A percentile compares a stretch with the other conserved stretches of the same genome.
phyloP scores from a whole-genome alignment of 2,797 vertebrate species.

The Calcarius lapponicus region DNA sequence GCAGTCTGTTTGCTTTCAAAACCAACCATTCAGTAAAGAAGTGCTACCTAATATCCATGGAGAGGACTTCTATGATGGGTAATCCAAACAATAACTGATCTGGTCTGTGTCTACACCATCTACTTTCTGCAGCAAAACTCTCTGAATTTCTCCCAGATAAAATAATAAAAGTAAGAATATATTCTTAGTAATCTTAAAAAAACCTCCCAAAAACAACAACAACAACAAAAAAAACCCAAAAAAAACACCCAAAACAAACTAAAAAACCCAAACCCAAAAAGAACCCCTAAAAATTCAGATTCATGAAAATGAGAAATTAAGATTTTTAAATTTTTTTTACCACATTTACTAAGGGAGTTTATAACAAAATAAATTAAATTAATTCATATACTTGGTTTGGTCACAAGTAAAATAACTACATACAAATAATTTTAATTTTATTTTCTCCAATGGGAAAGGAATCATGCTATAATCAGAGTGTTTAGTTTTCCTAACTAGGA shows the following conservation, averaged over 20 bases:
- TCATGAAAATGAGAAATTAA: not conserved
- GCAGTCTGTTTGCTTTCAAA: not conserved
- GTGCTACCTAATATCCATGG: not conserved
- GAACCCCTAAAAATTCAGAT: not conserved
- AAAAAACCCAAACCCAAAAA: not conserved
- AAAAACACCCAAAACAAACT: no score
- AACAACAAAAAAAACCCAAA: no score
- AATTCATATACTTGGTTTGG: not conserved
- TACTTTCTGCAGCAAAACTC: not conserved
- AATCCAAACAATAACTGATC: not conserved
- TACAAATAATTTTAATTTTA: not conserved
- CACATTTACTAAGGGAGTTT: not conserved
- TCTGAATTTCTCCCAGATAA: not conserved
- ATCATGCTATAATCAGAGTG: accelerated
- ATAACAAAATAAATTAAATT: not conserved
- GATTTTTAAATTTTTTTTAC: not conserved
- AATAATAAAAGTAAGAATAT: not conserved
- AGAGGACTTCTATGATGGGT: not conserved
- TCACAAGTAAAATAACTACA: not conserved
- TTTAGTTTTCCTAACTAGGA: not conserved
- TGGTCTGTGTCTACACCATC: not conserved
- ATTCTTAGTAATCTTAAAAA: not conserved
- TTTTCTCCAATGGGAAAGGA: not conserved
- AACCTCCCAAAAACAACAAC: no score
- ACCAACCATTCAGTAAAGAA: not conserved